These are phyloP conservation scores for Agrenia bidenticulata DNA, from an alignment of 2,888 invertebrate species.

Conservation along the genomic window DNA sequence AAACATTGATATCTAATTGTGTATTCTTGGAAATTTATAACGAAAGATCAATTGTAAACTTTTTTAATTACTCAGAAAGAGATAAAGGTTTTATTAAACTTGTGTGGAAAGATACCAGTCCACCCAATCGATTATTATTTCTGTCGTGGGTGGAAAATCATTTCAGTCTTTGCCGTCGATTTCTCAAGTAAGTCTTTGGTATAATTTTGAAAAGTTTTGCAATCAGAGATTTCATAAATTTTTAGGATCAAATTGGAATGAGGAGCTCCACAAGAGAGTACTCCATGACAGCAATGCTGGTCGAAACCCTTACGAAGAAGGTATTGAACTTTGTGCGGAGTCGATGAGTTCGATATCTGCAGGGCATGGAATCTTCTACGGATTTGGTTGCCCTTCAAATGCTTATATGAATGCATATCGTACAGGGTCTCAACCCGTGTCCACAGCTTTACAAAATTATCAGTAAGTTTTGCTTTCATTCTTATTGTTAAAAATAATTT, in stretches of 20 bases:
- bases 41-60: too few species aligned
- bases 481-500: too few species aligned
- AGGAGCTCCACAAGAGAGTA: slow-evolving; percentile 29
- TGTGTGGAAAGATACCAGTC: slow-evolving; percentile 38
- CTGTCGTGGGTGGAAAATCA: slow-evolving; percentile 35
- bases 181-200: slow-evolving; percentile 34
- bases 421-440: slow-evolving; percentile 30
- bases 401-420: slow-evolving; percentile 36
- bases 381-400: slow-evolving; percentile 32
- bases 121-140: slow-evolving; percentile 41
- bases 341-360: slow-evolving; percentile 39
- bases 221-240: too few species aligned
- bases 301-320: slow-evolving; percentile 42
- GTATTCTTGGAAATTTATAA: too few species aligned
- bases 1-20: too few species aligned
- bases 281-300: slow-evolving; percentile 36
- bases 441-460: slow-evolving; percentile 33
- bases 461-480: slow-evolving; percentile 35
- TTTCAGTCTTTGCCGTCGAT: slow-evolving; percentile 41
- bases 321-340: slow-evolving; percentile 38
- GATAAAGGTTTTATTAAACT: slow-evolving; percentile 17
- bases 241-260: slow-evolving; percentile 43
- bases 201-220: too few species aligned
- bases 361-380: slow-evolving; percentile 43
- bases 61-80: slow-evolving; percentile 16